Base-by-base conservation (phyloP, 1,140 invertebrate genomes). In the Brachionus sp. region DNA sequence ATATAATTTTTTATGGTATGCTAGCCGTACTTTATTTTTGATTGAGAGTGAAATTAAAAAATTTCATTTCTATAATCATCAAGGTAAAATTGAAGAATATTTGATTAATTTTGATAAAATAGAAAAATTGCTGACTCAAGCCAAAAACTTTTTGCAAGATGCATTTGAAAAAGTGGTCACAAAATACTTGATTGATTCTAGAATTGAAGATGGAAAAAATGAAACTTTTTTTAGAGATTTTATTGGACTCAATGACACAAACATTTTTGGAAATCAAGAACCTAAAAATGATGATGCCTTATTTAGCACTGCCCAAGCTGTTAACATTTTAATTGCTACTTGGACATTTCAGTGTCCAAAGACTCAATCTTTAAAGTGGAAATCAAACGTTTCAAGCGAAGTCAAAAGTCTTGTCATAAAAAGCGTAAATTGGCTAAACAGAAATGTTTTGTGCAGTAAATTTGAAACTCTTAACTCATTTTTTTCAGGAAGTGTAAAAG, bases 1-100 rank as follows among this genome's bases (percentile, higher is more conserved):
- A 10, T 85, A 86, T 7, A 86, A 88, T 64, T 87, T 88, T 84
- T 86, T 87, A 75, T 88, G 86, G 86, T 88, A 87, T 78, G 86
- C 87, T 13, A 84, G 86, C 0, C 62, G 87, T 42, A 87, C 86
- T 23, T 85, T 84, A 29, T 82, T 84, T 12, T 84, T 85, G 77
- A 84, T 87, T 12, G 64, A 70, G n/a, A 68, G n/a, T 39, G 39
- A 68, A 6, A n/a, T 42, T 25, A 19, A 33, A 25, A 80, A 62
- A 50, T 50, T 78, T 9, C 5, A 33, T 33, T 33, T 53, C 5
- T 33, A 23, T 12, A 73, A 84, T 29, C 25, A 84, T 64, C 10
- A 82, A 85, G 83, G 29, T 77, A 16, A 78, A 77, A 5, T 66
- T 85, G 16, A 80, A 66, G 13, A 85, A 84, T 5, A 39, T 84